Evolutionary conservation across 1,140 invertebrate genomes (phyloP).

Genomic region (Hycleus phaleratus): DNA sequence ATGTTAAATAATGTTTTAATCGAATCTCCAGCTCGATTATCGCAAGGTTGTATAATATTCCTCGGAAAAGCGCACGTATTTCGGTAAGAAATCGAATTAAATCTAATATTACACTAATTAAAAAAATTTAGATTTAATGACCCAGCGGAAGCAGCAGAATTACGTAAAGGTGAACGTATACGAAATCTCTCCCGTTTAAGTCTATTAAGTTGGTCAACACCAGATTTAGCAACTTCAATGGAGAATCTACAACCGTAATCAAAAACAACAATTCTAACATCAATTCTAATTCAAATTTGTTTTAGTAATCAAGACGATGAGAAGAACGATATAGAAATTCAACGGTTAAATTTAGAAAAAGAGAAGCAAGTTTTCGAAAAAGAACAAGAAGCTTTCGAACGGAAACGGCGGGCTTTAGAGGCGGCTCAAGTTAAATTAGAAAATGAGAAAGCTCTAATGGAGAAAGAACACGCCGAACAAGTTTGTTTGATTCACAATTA

Average conservation of each 20-base stretch:
- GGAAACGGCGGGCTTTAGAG: constrained; percentile 29
- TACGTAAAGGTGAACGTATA: constrained; percentile 62
- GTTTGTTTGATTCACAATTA: constrained; percentile 35
- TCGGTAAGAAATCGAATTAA: constrained; percentile 51
- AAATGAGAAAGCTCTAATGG: constrained; percentile 47
- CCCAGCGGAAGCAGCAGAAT: constrained; percentile 79
- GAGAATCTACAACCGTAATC: constrained; percentile 50
- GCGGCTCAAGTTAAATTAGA: constrained; percentile 36
- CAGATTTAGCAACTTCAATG: constrained; percentile 69
- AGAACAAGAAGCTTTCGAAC: constrained; percentile 40
- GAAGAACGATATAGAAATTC: constrained; percentile 45
- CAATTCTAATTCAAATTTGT: constrained; percentile 6
- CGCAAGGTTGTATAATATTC: constrained; percentile 66
- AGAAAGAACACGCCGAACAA: constrained; percentile 51
- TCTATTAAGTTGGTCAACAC: constrained; percentile 73
- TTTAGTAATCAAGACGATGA: constrained; percentile 41
- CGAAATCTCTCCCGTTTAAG: constrained; percentile 75
- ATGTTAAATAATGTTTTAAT: constrained; percentile 76
- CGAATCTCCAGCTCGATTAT: constrained; percentile 63
- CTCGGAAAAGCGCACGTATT: constrained; percentile 88
- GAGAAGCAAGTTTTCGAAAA: constrained; percentile 44
- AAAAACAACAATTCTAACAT: background rate
- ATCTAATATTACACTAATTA: background rate
- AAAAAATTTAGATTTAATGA: constrained; percentile 55
- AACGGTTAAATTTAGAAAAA: constrained; percentile 45